A percentile compares a stretch with the other conserved stretches of the same genome.
These are phyloP conservation scores for Merluccius polli DNA, from an alignment of 2,797 vertebrate species.

Conservation along the genomic window DNA sequence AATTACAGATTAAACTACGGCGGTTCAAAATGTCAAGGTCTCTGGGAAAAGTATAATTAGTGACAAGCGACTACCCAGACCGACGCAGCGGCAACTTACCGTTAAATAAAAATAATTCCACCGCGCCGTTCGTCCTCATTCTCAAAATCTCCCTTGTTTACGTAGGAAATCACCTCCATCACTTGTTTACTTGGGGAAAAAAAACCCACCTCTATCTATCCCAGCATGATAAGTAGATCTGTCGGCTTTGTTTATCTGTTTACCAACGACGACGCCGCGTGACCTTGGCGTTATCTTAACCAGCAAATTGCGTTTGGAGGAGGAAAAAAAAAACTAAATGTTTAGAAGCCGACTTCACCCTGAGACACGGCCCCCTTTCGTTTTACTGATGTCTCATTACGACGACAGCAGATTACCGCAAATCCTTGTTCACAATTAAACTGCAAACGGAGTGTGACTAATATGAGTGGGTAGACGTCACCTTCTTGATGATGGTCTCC, in stretches of 20 bases:
- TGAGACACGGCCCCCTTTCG: no score
- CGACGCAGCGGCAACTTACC: background rate
- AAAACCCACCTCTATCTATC: background rate
- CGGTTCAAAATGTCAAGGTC: constrained; percentile 1
- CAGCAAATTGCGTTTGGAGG: background rate
- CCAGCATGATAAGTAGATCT: constrained; percentile 2
- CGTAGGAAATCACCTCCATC: background rate
- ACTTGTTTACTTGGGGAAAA: background rate
- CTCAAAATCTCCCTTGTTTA: background rate
- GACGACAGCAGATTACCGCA: background rate
- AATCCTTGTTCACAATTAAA: background rate
- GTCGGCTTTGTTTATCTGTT: background rate
- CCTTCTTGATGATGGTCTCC: constrained; percentile 78
- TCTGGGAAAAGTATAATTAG: background rate
- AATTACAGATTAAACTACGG: background rate
- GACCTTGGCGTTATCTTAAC: background rate
- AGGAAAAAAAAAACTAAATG: background rate
- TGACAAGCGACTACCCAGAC: background rate
- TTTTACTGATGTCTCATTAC: background rate
- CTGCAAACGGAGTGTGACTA: background rate
- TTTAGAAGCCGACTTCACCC: background rate
- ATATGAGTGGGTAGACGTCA: constrained; percentile 33
- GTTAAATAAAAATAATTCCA: no score
- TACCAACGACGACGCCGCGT: background rate
- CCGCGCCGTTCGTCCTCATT: background rate